A percentile compares a stretch with the other conserved stretches of the same genome.
These are phyloP conservation scores for Hippopotamyrus pictus DNA, from an alignment of 2,797 vertebrate genomes.

Conservation along the genomic window DNA sequence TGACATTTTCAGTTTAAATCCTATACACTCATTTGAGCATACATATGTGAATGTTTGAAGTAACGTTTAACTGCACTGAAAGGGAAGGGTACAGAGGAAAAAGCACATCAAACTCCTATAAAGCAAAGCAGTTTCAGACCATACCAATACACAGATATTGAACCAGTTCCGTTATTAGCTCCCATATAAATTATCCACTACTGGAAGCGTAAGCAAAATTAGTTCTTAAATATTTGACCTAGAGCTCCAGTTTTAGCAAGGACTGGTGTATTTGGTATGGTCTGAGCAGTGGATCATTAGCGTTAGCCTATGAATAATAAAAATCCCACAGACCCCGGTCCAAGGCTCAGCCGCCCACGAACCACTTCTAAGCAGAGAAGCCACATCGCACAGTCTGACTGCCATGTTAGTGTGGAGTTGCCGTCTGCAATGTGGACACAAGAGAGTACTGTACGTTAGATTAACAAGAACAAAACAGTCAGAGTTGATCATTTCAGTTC, in stretches of 20 bases:
- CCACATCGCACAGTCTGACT: conserved; percentile 99
- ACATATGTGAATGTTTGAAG: neutral
- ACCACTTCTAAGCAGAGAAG: conserved; percentile 99
- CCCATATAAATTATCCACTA: neutral
- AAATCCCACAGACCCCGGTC: conserved; percentile 98
- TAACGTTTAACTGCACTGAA: neutral
- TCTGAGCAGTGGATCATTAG: conserved; percentile 65
- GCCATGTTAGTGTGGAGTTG: conserved; percentile 99
- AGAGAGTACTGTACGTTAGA: conserved; percentile 89
- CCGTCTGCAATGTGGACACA: conserved; percentile 98
- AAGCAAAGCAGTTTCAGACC: conserved; percentile 59
- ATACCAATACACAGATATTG: conserved; percentile 66
- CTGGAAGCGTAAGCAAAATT: conserved; percentile 22
- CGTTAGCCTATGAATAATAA: conserved; percentile 66
- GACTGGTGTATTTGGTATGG: conserved; percentile 75
- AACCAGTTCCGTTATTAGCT: conserved; percentile 21
- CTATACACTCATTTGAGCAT: neutral
- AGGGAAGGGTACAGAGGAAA: neutral
- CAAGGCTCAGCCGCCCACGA: conserved; percentile 99
- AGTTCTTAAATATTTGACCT: conserved; percentile 46
- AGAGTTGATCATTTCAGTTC: conserved; percentile 63
- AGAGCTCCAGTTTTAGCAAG: conserved; percentile 17
- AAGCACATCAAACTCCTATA: conserved; percentile 4
- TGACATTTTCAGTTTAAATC: neutral
- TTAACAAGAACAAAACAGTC: conserved; percentile 68